Percentiles rank a stretch among this genome's conserved stretches.
These are phyloP conservation scores for Drosophila recens DNA, from an alignment of 2,888 invertebrate genomes.

Conservation along the genomic window DNA sequence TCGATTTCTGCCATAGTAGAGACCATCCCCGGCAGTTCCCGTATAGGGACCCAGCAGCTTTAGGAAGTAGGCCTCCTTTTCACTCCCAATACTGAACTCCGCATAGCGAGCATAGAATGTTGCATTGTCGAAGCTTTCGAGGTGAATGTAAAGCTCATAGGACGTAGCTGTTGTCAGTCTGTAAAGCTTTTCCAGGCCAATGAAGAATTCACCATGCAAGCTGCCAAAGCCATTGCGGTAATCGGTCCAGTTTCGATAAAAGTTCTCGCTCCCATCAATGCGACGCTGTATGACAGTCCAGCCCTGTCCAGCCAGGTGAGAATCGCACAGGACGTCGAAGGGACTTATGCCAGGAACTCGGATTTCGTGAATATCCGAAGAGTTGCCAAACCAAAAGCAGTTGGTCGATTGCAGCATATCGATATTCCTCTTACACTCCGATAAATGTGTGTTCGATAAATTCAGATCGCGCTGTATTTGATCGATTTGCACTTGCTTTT, in stretches of 20 bases:
- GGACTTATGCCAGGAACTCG: background rate
- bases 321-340: conserved; percentile 15
- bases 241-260: conserved; percentile 25
- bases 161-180: background rate
- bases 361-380: conserved; percentile 4
- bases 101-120: conserved; percentile 13
- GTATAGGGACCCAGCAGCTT: conserved; percentile 1
- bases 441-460: background rate
- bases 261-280: conserved; percentile 29
- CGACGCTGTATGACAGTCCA: conserved; percentile 44
- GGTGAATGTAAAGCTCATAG: conserved; percentile 15
- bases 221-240: conserved; percentile 23
- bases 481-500: background rate
- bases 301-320: conserved; percentile 12
- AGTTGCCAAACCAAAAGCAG: conserved; percentile 9
- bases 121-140: conserved; percentile 4
- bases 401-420: conserved; percentile 3
- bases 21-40: conserved; percentile 14
- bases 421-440: background rate
- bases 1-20: background rate
- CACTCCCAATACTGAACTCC: conserved; percentile 8
- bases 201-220: conserved; percentile 16
- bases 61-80: conserved; percentile 5
- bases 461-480: background rate
- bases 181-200: conserved; percentile 18